These are phyloP conservation scores for Prolemur simus DNA, from an alignment of 2,113 vertebrate species.

Conservation along the genomic window DNA sequence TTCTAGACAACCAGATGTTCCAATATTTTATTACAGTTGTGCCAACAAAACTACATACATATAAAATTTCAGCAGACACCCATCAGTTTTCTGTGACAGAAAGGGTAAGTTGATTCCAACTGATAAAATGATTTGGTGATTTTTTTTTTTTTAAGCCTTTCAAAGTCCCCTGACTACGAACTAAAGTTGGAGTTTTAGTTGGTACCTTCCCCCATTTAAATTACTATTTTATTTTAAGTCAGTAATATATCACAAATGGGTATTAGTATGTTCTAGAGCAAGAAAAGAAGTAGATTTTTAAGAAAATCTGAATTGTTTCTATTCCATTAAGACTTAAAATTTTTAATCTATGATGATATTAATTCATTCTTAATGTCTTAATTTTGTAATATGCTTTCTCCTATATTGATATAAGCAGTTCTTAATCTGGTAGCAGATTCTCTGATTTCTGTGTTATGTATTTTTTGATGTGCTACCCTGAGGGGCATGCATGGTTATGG, in stretches of 20 bases:
- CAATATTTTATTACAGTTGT: constrained; percentile 99
- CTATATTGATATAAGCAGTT: not conserved
- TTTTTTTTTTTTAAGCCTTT: not conserved
- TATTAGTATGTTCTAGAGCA: constrained; percentile 10
- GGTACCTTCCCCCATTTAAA: not conserved
- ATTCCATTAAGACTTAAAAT: not conserved
- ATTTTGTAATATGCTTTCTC: constrained; percentile 9
- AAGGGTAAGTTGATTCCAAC: constrained; percentile 87
- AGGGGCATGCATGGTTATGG: not conserved
- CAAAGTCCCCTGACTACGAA: not conserved
- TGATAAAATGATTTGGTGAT: not conserved
- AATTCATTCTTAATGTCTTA: constrained; percentile 18
- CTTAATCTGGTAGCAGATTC: not conserved
- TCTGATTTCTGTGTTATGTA: not conserved
- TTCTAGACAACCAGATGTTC: constrained; percentile 98
- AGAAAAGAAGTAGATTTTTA: not conserved
- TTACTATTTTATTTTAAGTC: constrained; percentile 34
- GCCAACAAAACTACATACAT: constrained; percentile 96
- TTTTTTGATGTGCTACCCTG: not conserved
- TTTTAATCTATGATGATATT: not conserved
- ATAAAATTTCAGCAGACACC: constrained; percentile 94
- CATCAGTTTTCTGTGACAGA: constrained; percentile 99
- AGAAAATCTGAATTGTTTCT: not conserved
- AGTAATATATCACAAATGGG: not conserved
- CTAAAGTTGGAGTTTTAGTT: not conserved